Base-by-base conservation (phyloP, 2,113 vertebrate species). In the Rynchops niger region DNA sequence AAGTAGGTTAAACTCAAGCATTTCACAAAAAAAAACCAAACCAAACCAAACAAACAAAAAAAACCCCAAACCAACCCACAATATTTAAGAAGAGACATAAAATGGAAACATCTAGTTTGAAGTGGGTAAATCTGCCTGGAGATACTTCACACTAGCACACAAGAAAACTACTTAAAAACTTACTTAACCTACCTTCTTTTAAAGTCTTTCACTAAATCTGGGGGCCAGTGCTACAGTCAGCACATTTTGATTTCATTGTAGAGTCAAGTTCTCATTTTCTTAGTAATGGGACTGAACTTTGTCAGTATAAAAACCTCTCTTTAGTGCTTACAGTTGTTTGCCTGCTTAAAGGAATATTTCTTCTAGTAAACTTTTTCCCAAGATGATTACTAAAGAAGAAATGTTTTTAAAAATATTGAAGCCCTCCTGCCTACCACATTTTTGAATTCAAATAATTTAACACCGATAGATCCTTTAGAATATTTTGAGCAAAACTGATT, bases 201-300 rank as follows among this genome's bases (percentile, higher is more conserved):
- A 15, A 89, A 59, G 42, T 15, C 47, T 71, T 67, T 53, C 10
- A 52, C 23, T 76, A 69, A 71, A 59, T 85, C 38, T 55, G 42
- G 26, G 29, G 30, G 4, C 7, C 17, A 58, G 20, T 15, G 32
- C 58, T 73, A 59, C 9, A 92, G 56, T 65, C 88, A 90, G 70
- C 30, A 88, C 23, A 72, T 87, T 93, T 52, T 40, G 18, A 79
- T 71, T 82, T 84, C 45, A 79, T 10, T 67, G 70, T 70, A 85
- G 55, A 82, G 20, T 20, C 40, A 70, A 88, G 38, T 74, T 78
- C 62, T 63, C 73, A 56, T 87, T 92, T 85, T 91, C 73, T 78
- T 52, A 47, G 36, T 92, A 93, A 79, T 34, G 42, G 38, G 63
- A 90, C 47, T 79, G 70, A 87, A 76, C n/a, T 87, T 76, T 21